Evolutionary conservation across 1,140 invertebrate species (phyloP), one percentile per base, ranked within the genome.

Genomic region (Drosophila kurseongensis): DNA sequence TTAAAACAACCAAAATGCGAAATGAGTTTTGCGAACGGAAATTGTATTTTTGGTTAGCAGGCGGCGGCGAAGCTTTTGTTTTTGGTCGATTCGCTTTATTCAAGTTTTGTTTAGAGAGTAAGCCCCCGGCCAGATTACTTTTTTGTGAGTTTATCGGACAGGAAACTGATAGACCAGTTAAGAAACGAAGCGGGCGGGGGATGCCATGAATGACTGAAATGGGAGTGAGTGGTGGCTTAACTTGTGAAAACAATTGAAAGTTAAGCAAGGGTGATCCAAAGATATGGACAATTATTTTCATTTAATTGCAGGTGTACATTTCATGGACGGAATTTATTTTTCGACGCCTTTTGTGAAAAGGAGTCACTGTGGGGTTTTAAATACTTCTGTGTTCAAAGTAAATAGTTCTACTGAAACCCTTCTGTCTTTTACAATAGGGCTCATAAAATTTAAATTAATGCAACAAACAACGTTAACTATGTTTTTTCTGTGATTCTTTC

Each of bases 1-100:
- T 88, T 88, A 88, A 88, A 88, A 88, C 84, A 88, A 83, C 80
- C 84, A 77, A 83, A 88, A 89, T 88, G 84, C 72, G 75, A 88
- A 88, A 88, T 83, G 79, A 83, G 84, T 86, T 86, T 86, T 88
- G 50, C 51, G 71, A 88, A 88, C 83, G 83, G 83, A 86, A 86
- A 86, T 86, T 86, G 83, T 80, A 78, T 88, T 88, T 88, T 88
- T 79, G 79, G 83, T 79, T 82, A 77, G 76, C 67, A 67, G 58
- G 23, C 71, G 59, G 66, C 63, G 5, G 38, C 12, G 7, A 65
- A 56, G 66, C 75, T 65, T 77, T 68, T 72, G 59, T 74, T 88
- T 79, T 82, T 75, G 65, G 68, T 38, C 48, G 59, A 47, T 68
- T 42, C 35, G 48, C 50, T 55, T 48, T 38, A 54, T 77, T 68